Evolutionary conservation across 2,113 vertebrate genomes (phyloP).

Genomic region (Blennius ocellaris): DNA sequence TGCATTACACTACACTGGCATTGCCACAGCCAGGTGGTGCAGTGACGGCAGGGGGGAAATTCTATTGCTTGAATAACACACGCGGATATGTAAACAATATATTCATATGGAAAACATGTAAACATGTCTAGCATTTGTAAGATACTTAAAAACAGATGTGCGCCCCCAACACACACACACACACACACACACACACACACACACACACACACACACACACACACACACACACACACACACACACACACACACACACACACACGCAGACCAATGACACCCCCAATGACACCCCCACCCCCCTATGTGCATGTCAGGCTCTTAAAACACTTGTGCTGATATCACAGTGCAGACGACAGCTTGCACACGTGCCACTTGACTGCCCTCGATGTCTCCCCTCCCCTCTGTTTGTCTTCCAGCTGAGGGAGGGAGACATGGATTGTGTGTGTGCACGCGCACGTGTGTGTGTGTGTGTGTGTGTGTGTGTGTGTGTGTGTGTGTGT

Average conservation of each 20-base stretch:
- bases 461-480: not conserved
- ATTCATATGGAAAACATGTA: slow-evolving; percentile 9
- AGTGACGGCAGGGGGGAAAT: slow-evolving; percentile 5
- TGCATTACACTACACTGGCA: slow-evolving; percentile 72
- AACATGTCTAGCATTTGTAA: not conserved
- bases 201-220: no score
- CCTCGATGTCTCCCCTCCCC: slow-evolving; percentile 55
- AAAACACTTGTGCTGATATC: slow-evolving; percentile 70
- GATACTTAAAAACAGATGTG: not conserved
- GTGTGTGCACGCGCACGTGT: slow-evolving; percentile 8
- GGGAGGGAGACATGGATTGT: slow-evolving; percentile 44
- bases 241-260: no score
- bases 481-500: slow-evolving; percentile 17
- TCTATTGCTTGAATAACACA: no score
- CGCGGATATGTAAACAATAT: not conserved
- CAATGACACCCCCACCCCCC: slow-evolving; percentile 20
- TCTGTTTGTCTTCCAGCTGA: slow-evolving; percentile 70
- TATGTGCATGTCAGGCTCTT: slow-evolving; percentile 59
- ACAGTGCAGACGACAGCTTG: slow-evolving; percentile 76
- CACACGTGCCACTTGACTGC: slow-evolving; percentile 77
- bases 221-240: no score
- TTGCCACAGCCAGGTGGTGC: slow-evolving; percentile 58
- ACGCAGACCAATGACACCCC: not conserved
- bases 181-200: no score
- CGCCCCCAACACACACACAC: not conserved